phyloP scores from a whole-genome alignment of 1,140 invertebrate species.

The Eufriesea mexicana region DNA sequence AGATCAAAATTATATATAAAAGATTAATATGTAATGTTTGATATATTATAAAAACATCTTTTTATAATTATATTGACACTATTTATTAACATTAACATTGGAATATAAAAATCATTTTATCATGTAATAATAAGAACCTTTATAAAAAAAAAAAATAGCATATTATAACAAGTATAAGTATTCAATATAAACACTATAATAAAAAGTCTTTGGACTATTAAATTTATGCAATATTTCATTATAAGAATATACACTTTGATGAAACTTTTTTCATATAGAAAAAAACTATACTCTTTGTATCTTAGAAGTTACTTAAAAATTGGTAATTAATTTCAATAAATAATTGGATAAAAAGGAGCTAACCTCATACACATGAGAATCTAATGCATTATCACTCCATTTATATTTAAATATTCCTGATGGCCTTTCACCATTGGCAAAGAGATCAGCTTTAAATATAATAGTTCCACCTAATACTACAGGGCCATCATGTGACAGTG shows the following conservation, averaged over 20 bases:
- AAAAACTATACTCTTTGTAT: too few species aligned
- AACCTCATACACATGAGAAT: constrained; percentile 82
- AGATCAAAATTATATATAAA: constrained; percentile 15
- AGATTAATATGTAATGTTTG: neutral
- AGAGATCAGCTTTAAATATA: constrained; percentile 85
- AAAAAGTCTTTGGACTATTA: neutral
- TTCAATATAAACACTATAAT: neutral
- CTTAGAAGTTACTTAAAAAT: too few species aligned
- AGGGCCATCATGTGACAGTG: constrained; percentile 84
- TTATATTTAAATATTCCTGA: constrained; percentile 78
- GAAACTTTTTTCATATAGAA: neutral
- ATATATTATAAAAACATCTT: neutral
- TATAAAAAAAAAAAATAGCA: neutral
- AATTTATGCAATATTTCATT: neutral
- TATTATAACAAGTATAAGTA: neutral
- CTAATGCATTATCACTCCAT: constrained; percentile 84
- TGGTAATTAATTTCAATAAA: neutral
- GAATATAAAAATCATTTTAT: neutral
- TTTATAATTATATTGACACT: neutral
- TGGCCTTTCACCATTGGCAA: constrained; percentile 76
- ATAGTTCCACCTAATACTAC: constrained; percentile 86
- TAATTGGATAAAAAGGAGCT: constrained; percentile 1
- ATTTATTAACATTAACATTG: neutral
- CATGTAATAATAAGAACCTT: neutral
- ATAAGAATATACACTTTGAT: neutral